phyloP scores from a whole-genome alignment of 2,113 vertebrate genomes.

The Scortum barcoo region DNA sequence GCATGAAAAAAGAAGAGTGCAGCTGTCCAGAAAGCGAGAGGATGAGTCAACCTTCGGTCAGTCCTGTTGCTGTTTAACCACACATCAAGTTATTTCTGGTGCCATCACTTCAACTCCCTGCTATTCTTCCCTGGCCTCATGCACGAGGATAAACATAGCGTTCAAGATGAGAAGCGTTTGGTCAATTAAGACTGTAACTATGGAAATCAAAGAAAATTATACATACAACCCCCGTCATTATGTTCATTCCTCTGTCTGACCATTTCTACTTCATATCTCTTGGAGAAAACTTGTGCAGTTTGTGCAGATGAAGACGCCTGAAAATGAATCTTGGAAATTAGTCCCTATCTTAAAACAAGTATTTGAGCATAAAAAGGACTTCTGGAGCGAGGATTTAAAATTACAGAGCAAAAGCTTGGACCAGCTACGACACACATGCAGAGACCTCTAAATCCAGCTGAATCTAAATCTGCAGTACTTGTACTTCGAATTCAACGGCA shows the following conservation, averaged over 20 bases:
- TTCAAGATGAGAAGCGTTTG: neutral
- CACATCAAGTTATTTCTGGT: slow-evolving; percentile 33
- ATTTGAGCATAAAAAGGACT: neutral
- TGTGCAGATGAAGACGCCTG: neutral
- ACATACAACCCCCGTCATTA: slow-evolving; percentile 15
- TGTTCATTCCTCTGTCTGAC: slow-evolving; percentile 11
- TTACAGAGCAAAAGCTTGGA: neutral
- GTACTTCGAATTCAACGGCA: neutral
- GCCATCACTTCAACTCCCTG: neutral
- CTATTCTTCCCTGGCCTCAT: slow-evolving; percentile 5
- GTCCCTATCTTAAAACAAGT: no score
- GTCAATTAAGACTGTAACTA: slow-evolving; percentile 13
- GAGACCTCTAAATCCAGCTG: neutral
- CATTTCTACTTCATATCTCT: neutral
- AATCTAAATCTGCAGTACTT: neutral
- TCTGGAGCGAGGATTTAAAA: neutral
- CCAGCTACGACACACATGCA: slow-evolving; percentile 41
- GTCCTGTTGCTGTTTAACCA: slow-evolving; percentile 33
- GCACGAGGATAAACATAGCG: slow-evolving; percentile 7
- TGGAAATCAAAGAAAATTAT: slow-evolving; percentile 22
- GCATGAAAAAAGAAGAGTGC: neutral
- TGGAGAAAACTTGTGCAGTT: neutral
- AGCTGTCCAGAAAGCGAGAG: neutral
- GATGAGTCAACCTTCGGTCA: slow-evolving; percentile 8
- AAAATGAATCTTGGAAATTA: no score